Evolutionary conservation across 2,113 vertebrate species (phyloP), one percentile per base, ranked within the genome.

Genomic region (Myanophis thanlyinensis): DNA sequence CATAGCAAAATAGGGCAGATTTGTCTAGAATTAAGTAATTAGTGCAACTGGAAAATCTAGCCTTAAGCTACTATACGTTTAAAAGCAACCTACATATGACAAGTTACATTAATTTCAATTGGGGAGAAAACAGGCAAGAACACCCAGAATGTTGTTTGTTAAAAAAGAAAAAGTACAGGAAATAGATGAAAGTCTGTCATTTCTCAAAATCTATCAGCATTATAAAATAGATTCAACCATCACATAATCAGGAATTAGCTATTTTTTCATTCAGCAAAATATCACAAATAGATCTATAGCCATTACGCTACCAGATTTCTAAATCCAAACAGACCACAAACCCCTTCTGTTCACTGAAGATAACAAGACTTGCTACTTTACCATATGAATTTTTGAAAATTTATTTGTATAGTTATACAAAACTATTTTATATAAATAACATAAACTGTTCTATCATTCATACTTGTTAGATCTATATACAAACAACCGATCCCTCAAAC

Each of bases 1-100:
- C 95, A 96, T 95, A 94, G 93, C 91, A 97, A 98, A 97, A 97
- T 94, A 97, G 95, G 95, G 94, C 97, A 98, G 95, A 97, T 97
- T 93, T 96, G 90, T 96, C 95, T 93, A 95, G 89, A 97, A 98
- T 97, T 98, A 97, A 97, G 98, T 97, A 97, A 97, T 90, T 95
- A 95, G 96, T 95, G 95, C 96, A 97, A 96, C 96, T 94, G 95
- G 95, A 96, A 97, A 96, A 96, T 91, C 96, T 92, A 95, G 97
- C 98, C 98, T 95, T 67, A 92, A 98, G 98, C 97, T 95, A 96
- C 97, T 97, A 94, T 95, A 96, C 97, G 97, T 98, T 98, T 97
- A 98, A 96, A 96, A 98, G 98, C 97, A 98, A 98, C 98, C 98
- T 98, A 99, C 97, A 98, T 99, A 98, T 97, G 98, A 99, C 98